Evolutionary conservation across 2,797 vertebrate genomes (phyloP).

Genomic region (Cossypha caffra): DNA sequence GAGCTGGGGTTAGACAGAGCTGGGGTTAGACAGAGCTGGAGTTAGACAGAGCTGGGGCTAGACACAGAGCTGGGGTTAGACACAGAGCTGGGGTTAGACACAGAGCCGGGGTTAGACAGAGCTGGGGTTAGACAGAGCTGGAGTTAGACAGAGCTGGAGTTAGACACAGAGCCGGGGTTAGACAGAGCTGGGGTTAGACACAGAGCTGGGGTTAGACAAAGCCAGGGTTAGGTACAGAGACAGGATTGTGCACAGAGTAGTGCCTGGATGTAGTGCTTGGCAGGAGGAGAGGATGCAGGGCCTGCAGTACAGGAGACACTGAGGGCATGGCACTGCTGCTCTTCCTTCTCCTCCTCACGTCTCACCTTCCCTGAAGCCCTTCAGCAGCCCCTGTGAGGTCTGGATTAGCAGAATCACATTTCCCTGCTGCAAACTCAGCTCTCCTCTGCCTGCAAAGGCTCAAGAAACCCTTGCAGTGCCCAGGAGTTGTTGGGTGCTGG

Average conservation of each 20-base stretch:
- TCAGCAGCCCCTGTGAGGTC: accelerated
- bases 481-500: not conserved
- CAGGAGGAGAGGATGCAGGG: not conserved
- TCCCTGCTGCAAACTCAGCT: not conserved
- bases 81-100: too few relatives aligned
- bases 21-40: not conserved
- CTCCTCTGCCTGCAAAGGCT: not conserved
- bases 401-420: not conserved
- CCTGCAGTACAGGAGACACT: accelerated
- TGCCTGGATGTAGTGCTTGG: not conserved
- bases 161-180: too few relatives aligned
- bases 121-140: too few relatives aligned
- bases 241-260: accelerated
- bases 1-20: not conserved
- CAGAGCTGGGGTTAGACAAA: not conserved
- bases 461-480: not conserved
- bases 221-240: not conserved
- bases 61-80: too few relatives aligned
- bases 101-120: too few relatives aligned
- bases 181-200: not conserved
- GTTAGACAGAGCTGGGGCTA: too few relatives aligned
- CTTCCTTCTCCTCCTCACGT: accelerated
- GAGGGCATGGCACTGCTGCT: not conserved
- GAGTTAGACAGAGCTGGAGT: too few relatives aligned
- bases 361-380: not conserved